phyloP scores from a whole-genome alignment of 2,797 vertebrate genomes.

The Trachurus trachurus region DNA sequence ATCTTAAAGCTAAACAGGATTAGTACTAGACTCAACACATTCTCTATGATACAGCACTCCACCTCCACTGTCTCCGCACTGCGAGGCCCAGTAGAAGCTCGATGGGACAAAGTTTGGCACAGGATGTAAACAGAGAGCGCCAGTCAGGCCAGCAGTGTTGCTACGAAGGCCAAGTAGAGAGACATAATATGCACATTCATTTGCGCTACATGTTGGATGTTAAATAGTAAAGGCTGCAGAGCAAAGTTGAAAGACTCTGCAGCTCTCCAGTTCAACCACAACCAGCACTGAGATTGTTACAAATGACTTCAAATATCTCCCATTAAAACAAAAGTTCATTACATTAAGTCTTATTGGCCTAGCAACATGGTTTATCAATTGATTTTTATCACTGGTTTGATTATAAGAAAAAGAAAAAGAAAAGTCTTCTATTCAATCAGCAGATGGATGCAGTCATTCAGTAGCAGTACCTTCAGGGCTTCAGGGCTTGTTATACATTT shows the following conservation, averaged over 20 bases:
- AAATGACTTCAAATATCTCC: neutral
- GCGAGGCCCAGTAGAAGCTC: slow-evolving; percentile 13
- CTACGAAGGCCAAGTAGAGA: slow-evolving; percentile 23
- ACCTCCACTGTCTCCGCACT: slow-evolving; percentile 16
- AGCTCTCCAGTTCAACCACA: neutral
- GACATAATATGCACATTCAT: slow-evolving; percentile 13
- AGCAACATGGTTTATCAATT: no score
- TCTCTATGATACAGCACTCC: slow-evolving; percentile 34
- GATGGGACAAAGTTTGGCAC: slow-evolving; percentile 38
- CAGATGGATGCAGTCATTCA: neutral
- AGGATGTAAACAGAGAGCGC: slow-evolving; percentile 36
- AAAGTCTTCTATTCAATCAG: neutral
- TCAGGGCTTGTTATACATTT: no score
- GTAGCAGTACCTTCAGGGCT: no score
- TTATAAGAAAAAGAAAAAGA: no score
- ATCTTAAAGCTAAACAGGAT: slow-evolving; percentile 16
- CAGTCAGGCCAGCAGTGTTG: neutral
- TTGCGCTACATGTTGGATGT: neutral
- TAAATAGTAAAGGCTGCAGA: neutral
- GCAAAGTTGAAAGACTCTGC: neutral
- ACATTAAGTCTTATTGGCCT: no score
- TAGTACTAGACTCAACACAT: slow-evolving; percentile 32
- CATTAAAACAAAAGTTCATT: neutral
- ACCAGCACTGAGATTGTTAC: neutral
- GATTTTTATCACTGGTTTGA: no score